Evolutionary conservation across 1,140 invertebrate species (phyloP).

Genomic region (Nomia melanderi): DNA sequence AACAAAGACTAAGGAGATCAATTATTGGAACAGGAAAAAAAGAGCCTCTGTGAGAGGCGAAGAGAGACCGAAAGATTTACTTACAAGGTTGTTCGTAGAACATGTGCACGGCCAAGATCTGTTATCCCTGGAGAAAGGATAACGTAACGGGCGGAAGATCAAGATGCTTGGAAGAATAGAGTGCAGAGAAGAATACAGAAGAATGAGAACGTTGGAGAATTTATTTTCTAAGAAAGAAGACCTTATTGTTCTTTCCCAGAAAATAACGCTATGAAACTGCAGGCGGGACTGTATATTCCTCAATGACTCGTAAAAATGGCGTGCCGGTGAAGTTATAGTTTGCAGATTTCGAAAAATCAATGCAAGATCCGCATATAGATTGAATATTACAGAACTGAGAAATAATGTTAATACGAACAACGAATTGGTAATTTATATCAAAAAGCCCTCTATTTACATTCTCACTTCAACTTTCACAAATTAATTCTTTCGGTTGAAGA

Average conservation of each 20-base stretch:
- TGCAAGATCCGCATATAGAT: too few relatives aligned
- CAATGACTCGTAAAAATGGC: background rate
- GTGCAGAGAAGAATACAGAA: conserved; percentile 13
- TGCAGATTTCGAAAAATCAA: background rate
- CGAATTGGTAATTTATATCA: too few relatives aligned
- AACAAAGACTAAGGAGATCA: background rate
- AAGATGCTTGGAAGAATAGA: conserved; percentile 22
- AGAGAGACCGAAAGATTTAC: conserved; percentile 16
- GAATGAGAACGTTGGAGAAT: conserved; percentile 18
- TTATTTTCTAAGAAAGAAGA: conserved; percentile 34
- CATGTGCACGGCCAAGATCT: conserved; percentile 28
- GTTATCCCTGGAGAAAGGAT: conserved; percentile 46
- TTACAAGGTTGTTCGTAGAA: conserved; percentile 27
- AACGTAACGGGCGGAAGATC: conserved; percentile 30
- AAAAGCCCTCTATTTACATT: too few relatives aligned
- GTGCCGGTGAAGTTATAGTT: background rate
- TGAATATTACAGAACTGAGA: too few relatives aligned
- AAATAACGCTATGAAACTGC: conserved; percentile 5
- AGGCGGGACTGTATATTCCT: background rate
- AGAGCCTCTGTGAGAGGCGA: background rate
- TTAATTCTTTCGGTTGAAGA: too few relatives aligned
- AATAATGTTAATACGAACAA: too few relatives aligned
- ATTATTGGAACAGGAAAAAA: background rate
- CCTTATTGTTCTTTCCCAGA: conserved; percentile 24
- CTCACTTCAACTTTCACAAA: too few relatives aligned